Evolutionary conservation across 1,140 invertebrate species (phyloP).

Genomic region (Saxidomus purpurata): DNA sequence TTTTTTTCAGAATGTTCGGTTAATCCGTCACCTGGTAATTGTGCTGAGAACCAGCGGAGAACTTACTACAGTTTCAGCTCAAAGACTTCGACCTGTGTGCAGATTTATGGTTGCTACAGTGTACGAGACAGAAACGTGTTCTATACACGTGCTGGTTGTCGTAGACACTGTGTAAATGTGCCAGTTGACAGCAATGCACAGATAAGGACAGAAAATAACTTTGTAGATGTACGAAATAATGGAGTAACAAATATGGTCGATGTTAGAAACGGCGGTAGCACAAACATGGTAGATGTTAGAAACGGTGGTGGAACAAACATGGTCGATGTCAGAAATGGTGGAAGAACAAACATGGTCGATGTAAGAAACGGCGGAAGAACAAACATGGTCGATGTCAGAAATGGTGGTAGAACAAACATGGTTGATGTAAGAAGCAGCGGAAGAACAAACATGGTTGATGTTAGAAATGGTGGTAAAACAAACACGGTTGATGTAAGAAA

Average conservation of each 20-base stretch:
- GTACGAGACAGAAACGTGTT: conserved; percentile 58
- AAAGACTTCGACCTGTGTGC: conserved; percentile 39
- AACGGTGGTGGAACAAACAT: conserved; percentile 1
- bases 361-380: neutral
- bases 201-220: neutral
- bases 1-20: conserved; percentile 46
- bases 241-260: conserved; percentile 18
- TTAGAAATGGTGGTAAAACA: conserved; percentile 2
- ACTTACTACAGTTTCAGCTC: conserved; percentile 53
- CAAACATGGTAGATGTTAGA: conserved; percentile 16
- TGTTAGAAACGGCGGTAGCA: neutral
- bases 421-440: conserved; percentile 13
- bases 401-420: neutral
- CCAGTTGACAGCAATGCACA: neutral
- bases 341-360: conserved; percentile 31
- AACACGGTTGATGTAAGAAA: conserved; percentile 45
- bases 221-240: conserved; percentile 21
- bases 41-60: conserved; percentile 25
- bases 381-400: conserved; percentile 43
- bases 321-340: conserved; percentile 25
- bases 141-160: conserved; percentile 5
- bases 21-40: conserved; percentile 45
- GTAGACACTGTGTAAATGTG: neutral
- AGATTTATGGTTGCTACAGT: conserved; percentile 61
- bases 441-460: conserved; percentile 48